Evolutionary conservation across 1,140 invertebrate species (phyloP), one percentile per base, ranked within the genome.

Genomic region (Nautilus pompilius): DNA sequence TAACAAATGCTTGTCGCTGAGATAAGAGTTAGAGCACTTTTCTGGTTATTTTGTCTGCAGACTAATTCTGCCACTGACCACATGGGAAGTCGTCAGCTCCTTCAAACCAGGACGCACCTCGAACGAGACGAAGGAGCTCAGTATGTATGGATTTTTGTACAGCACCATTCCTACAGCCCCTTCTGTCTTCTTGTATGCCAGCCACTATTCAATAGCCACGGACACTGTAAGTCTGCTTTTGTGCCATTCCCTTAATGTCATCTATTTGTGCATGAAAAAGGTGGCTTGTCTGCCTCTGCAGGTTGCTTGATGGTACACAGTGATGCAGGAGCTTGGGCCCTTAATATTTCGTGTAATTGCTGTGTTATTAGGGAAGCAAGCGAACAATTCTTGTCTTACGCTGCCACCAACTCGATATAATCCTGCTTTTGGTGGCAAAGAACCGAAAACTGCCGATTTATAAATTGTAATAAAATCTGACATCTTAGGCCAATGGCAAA

Each of bases 131-230:
- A 83, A 87, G 24, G 90, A 93, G 66, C 85, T 94, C 29, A 92
- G 91, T 69, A 96, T 93, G 55, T 98, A 93, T 82, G 95, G 91
- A 0, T 98, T 98, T 84, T 85, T 98, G 0, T 98, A 98, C 82
- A 95, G 96, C 57, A 97, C 93, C 0, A 92, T 98, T 80, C 96
- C 95, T 1, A 90, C 94, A 34, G 95, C 95, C 29, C 95, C 96
- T 0, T 93, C 93, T 45, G 91, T 96, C 5, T 97, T 96, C 82
- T 92, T 98, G 6, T 96, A 96, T 82, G 93, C 95, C 2, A 88
- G 90, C 36, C 88, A 93, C 60, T 98, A 96, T 79, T 88, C 90
- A 67, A 74, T 95, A 13, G 92, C 92, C 78, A 87, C 92, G 67
- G 93, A 96, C 83, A 84, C 95, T 84, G 90, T 93, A 84, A 86